Evolutionary conservation across 1,140 invertebrate species (phyloP).

Genomic region (Stegodyphus dumicola): DNA sequence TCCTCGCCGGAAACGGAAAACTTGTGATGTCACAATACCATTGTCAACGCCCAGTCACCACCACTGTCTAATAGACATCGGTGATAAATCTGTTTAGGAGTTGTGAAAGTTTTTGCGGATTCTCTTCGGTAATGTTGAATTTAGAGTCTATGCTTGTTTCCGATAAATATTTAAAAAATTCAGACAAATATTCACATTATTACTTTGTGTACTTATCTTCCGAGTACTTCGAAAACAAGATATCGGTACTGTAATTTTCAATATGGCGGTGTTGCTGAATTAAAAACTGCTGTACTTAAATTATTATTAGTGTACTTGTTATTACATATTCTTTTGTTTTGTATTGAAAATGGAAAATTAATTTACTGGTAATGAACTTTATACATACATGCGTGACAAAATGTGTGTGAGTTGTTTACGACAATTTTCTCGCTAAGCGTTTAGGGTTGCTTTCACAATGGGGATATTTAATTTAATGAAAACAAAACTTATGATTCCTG

Average conservation of each 20-base stretch:
- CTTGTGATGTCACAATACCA: conserved; percentile 57
- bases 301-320: neutral
- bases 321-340: no score
- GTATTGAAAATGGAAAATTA: no score
- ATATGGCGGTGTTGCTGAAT: conserved; percentile 46
- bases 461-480: no score
- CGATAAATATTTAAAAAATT: no score
- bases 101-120: conserved; percentile 43
- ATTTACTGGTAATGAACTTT: no score
- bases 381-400: no score
- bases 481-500: no score
- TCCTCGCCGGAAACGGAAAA: conserved; percentile 52
- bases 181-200: no score
- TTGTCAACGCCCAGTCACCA: conserved; percentile 61
- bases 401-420: no score
- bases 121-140: conserved; percentile 55
- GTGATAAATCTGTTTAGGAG: conserved; percentile 18
- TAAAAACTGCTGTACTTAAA: neutral
- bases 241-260: conserved; percentile 40
- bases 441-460: no score
- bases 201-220: no score
- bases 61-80: conserved; percentile 37
- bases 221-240: neutral
- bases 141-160: neutral
- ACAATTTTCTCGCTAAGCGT: no score